Evolutionary conservation across 2,113 vertebrate genomes (phyloP).

Genomic region (Hippopotamus amphibius): DNA sequence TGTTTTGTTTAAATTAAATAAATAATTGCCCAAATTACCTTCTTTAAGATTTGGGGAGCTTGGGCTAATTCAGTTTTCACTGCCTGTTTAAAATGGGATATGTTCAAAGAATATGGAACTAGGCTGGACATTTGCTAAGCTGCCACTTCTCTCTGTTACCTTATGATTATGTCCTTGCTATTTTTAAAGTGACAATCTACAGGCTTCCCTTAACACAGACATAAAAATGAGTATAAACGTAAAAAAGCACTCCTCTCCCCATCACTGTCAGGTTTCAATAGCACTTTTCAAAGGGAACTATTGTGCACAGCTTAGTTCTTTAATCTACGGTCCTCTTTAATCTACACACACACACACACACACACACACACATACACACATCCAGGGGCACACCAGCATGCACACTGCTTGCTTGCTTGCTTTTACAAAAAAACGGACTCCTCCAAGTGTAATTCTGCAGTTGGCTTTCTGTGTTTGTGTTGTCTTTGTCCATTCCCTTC

Average conservation of each 20-base stretch:
- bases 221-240: background rate
- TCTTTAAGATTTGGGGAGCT: background rate
- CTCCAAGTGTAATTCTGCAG: background rate
- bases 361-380: background rate
- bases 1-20: constrained; percentile 10
- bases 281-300: too few species aligned
- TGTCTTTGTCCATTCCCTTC: background rate
- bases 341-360: background rate
- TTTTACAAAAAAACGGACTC: background rate
- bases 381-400: background rate
- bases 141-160: background rate
- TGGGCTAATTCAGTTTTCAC: background rate
- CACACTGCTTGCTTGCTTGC: rapidly evolving
- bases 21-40: background rate
- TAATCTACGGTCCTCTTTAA: too few species aligned
- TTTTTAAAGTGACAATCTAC: background rate
- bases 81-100: background rate
- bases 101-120: background rate
- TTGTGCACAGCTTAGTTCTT: background rate
- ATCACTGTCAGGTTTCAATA: background rate
- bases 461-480: background rate
- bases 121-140: background rate
- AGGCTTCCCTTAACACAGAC: background rate
- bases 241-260: rapidly evolving
- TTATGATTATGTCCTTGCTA: background rate